Evolutionary conservation across 2,797 vertebrate species (phyloP).

Genomic region (Alca torda): DNA sequence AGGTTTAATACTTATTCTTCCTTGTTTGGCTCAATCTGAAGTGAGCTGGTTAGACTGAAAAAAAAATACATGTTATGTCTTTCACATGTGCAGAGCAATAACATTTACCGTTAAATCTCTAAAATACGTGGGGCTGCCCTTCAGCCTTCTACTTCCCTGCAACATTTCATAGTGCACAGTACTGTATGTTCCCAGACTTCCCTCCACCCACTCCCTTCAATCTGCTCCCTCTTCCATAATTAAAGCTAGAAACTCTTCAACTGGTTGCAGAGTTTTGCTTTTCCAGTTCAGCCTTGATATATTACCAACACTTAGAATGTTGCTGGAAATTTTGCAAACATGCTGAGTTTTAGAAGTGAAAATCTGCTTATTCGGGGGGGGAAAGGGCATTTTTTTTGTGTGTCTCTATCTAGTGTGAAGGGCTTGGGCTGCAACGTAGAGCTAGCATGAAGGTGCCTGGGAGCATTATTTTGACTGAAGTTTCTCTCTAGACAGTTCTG

Average conservation of each 20-base stretch:
- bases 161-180: slow-evolving; percentile 37
- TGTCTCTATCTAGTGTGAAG: not conserved
- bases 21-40: slow-evolving; percentile 46
- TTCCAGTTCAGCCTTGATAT: slow-evolving; percentile 46
- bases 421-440: not conserved
- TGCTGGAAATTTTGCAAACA: slow-evolving; percentile 13
- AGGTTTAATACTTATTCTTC: slow-evolving; percentile 38
- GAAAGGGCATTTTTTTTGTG: not conserved
- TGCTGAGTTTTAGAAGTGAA: not conserved
- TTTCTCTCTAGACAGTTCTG: not conserved
- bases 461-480: not conserved
- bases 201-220: slow-evolving; percentile 63
- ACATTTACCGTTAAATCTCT: slow-evolving; percentile 59
- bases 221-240: slow-evolving; percentile 59
- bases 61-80: slow-evolving; percentile 60
- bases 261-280: slow-evolving; percentile 45
- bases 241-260: slow-evolving; percentile 57
- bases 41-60: slow-evolving; percentile 21
- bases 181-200: slow-evolving; percentile 62
- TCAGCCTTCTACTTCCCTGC: slow-evolving; percentile 59
- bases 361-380: not conserved
- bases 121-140: slow-evolving; percentile 60
- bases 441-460: not conserved
- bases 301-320: not conserved
- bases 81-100: slow-evolving; percentile 69